These are phyloP conservation scores for Hartigia nigra DNA, from an alignment of 2,888 invertebrate genomes.

Conservation along the genomic window DNA sequence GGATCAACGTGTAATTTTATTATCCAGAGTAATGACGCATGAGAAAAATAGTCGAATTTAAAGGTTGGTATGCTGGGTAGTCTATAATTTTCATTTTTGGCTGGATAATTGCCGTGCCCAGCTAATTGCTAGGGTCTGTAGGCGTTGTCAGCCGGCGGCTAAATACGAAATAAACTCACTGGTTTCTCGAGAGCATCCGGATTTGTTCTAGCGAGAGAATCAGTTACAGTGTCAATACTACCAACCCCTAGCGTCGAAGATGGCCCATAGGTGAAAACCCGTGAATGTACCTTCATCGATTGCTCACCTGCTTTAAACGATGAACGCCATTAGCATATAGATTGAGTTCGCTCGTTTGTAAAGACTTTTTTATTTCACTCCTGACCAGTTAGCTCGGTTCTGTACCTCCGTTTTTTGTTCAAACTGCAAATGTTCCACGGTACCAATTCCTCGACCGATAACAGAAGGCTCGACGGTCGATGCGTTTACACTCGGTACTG, in stretches of 20 bases:
- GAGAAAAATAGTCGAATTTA: constrained; percentile 21
- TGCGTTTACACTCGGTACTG: background rate
- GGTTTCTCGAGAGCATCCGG: constrained; percentile 1
- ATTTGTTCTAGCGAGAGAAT: background rate
- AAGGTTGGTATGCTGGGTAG: constrained; percentile 20
- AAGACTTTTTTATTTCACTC: constrained; percentile 15
- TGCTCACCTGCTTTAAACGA: constrained; percentile 39
- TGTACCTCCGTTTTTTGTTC: constrained; percentile 5
- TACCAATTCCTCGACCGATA: background rate
- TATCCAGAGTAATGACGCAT: background rate
- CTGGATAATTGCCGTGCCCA: constrained; percentile 50
- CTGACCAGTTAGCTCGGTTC: background rate
- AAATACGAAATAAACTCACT: constrained; percentile 17
- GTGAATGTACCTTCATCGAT: background rate
- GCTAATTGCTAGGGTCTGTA: constrained; percentile 51
- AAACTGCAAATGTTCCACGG: background rate
- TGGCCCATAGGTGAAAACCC: background rate
- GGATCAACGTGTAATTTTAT: constrained; percentile 15
- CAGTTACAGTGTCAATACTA: background rate
- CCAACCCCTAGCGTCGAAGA: background rate
- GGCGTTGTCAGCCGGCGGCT: constrained; percentile 27
- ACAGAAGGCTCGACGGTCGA: background rate
- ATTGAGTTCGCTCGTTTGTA: constrained; percentile 36
- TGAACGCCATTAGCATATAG: constrained; percentile 49
- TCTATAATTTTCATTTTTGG: constrained; percentile 60